Percentiles rank a stretch among this genome's conserved stretches.
These are phyloP conservation scores for Apocheima hispidaria DNA, from an alignment of 2,888 invertebrate species.

Conservation along the genomic window DNA sequence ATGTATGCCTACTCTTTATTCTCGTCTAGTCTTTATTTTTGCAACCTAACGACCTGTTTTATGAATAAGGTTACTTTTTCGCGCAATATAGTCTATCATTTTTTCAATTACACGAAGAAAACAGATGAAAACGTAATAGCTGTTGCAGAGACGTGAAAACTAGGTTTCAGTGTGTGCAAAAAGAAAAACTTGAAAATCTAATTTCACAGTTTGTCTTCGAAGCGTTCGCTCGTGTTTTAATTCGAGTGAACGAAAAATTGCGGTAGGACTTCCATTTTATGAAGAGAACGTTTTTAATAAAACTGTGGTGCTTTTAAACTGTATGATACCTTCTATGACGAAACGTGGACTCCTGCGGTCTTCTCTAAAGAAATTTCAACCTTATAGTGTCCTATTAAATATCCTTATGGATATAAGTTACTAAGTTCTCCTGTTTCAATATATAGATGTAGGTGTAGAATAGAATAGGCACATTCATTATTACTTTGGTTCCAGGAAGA, in stretches of 20 bases:
- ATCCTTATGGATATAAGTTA: no score
- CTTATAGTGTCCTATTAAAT: no score
- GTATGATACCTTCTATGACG: no score
- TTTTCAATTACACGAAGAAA: conserved; percentile 30
- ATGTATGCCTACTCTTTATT: neutral
- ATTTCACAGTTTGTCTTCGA: conserved; percentile 27
- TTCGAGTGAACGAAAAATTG: conserved; percentile 12
- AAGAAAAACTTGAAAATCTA: conserved; percentile 26
- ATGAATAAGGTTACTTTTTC: conserved; percentile 5
- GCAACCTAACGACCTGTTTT: conserved; percentile 7
- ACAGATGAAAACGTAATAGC: conserved; percentile 30
- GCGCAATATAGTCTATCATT: conserved; percentile 26
- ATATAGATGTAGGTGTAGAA: no score
- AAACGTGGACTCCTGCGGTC: no score
- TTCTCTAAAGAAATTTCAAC: no score
- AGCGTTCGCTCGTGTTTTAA: conserved; percentile 18
- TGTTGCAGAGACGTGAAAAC: conserved; percentile 10
- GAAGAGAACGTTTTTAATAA: neutral
- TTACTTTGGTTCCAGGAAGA: no score
- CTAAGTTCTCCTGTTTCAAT: no score
- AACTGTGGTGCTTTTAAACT: neutral
- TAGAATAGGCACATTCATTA: no score
- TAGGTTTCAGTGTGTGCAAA: conserved; percentile 17
- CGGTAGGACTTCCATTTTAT: neutral
- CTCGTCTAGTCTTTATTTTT: conserved; percentile 2